Percentiles rank a stretch among this genome's conserved stretches.
Evolutionary conservation across 2,113 vertebrate genomes (phyloP).

Genomic region (Falco punctatus): DNA sequence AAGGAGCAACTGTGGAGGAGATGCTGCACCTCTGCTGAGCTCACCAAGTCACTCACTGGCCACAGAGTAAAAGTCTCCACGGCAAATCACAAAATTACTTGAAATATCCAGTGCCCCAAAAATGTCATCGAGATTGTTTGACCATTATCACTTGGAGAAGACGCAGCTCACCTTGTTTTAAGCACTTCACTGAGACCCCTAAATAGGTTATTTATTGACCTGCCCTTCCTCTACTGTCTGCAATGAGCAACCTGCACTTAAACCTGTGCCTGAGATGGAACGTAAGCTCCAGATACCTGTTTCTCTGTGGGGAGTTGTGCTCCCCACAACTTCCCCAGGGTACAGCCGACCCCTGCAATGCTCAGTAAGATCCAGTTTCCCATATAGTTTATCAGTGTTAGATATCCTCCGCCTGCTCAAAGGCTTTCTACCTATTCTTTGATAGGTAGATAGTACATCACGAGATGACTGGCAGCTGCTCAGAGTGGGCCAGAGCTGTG

Average conservation of each 20-base stretch:
- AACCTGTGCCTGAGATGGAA: neutral
- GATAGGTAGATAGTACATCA: neutral
- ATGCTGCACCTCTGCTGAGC: neutral
- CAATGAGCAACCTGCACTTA: neutral
- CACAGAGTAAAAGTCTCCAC: fast-evolving
- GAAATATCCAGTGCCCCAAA: neutral
- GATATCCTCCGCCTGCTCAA: neutral
- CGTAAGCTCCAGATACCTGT: neutral
- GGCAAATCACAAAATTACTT: neutral
- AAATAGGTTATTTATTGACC: neutral
- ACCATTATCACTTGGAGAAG: neutral
- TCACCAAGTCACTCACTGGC: neutral
- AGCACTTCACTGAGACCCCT: neutral
- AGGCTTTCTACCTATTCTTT: neutral
- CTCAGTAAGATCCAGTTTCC: neutral
- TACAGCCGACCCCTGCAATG: neutral
- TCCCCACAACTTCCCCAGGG: neutral
- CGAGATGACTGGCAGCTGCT: neutral
- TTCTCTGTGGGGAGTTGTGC: neutral
- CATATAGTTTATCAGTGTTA: neutral
- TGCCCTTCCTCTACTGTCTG: neutral
- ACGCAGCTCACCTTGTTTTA: neutral
- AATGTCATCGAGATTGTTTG: neutral
- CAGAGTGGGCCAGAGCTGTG: neutral
- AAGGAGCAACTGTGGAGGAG: neutral